phyloP scores from a whole-genome alignment of 37 sponge, comb jelly and placozoan species.

The Agelas oroides region DNA sequence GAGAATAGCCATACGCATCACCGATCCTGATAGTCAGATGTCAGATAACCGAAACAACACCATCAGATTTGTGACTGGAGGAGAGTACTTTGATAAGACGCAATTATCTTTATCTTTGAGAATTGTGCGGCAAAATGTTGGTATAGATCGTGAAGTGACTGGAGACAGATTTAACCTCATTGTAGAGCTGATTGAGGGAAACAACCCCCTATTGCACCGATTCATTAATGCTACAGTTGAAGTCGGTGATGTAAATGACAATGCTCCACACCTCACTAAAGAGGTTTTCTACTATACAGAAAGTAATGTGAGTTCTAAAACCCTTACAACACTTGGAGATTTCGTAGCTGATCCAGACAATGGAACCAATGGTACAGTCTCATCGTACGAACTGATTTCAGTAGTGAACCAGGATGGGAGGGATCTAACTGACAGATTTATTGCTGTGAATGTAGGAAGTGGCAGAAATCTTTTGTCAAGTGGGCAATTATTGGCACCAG shows the following conservation, averaged over 20 bases:
- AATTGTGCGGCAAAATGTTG: not conserved
- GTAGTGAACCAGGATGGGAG: not conserved
- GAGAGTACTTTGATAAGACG: not conserved
- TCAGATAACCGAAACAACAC: not conserved
- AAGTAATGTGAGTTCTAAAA: not conserved
- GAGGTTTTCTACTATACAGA: constrained; percentile 4
- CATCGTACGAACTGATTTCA: not conserved
- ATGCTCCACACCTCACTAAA: constrained; percentile 8
- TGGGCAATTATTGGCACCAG: not conserved
- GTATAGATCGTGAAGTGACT: constrained; percentile 3
- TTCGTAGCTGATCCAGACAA: constrained; percentile 13
- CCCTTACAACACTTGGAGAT: not conserved
- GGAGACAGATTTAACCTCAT: not conserved
- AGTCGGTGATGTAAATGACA: constrained; percentile 41
- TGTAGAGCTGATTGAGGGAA: not conserved
- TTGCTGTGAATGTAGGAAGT: not conserved
- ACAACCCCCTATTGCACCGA: not conserved
- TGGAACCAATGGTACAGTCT: constrained; percentile 27
- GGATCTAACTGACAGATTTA: constrained; percentile 1
- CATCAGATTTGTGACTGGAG: not conserved
- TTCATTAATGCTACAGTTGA: not conserved
- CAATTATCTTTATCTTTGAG: no score
- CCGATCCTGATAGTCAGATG: not conserved
- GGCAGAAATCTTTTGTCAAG: not conserved
- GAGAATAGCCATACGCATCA: not conserved